Conservation (phyloP, 2,888 invertebrate genomes). For the Mythimna loreyi region DNA sequence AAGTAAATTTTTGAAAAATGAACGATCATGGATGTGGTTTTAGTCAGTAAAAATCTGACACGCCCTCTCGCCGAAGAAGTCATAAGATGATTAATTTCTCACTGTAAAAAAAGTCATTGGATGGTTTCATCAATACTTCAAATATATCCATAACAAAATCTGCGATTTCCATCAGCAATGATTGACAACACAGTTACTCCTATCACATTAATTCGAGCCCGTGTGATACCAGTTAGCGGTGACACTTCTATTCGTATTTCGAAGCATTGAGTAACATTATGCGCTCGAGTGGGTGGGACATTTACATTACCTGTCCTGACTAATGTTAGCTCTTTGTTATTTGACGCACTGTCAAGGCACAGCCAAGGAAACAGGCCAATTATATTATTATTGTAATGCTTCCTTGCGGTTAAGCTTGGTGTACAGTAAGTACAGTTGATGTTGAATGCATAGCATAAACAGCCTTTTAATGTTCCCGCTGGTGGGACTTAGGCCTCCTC, state of each 20-base stretch:
- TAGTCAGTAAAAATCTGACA: too few relatives aligned
- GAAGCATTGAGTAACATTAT: slow-evolving; percentile 56
- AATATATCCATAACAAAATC: not conserved
- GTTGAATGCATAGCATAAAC: too few relatives aligned
- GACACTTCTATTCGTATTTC: slow-evolving; percentile 45
- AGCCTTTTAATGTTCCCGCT: too few relatives aligned
- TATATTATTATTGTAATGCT: slow-evolving; percentile 72
- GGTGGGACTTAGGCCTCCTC: too few relatives aligned
- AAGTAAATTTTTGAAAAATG: too few relatives aligned
- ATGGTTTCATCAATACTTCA: too few relatives aligned
- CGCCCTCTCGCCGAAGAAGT: too few relatives aligned
- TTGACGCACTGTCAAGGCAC: slow-evolving; percentile 85
- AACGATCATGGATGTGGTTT: too few relatives aligned
- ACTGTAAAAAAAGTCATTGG: too few relatives aligned
- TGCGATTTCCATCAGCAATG: slow-evolving; percentile 9
- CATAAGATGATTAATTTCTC: too few relatives aligned
- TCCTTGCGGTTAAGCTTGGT: slow-evolving; percentile 63
- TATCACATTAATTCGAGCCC: slow-evolving; percentile 46
- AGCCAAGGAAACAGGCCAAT: slow-evolving; percentile 78
- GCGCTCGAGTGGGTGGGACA: slow-evolving; percentile 76
- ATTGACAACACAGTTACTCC: slow-evolving; percentile 54
- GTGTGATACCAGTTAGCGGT: slow-evolving; percentile 49
- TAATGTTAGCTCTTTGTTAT: slow-evolving; percentile 79
- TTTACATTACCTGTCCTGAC: slow-evolving; percentile 81
- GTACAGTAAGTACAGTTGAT: slow-evolving; percentile 12